Base-by-base conservation (phyloP, 2,113 vertebrate species). In the Meriones unguiculatus region DNA sequence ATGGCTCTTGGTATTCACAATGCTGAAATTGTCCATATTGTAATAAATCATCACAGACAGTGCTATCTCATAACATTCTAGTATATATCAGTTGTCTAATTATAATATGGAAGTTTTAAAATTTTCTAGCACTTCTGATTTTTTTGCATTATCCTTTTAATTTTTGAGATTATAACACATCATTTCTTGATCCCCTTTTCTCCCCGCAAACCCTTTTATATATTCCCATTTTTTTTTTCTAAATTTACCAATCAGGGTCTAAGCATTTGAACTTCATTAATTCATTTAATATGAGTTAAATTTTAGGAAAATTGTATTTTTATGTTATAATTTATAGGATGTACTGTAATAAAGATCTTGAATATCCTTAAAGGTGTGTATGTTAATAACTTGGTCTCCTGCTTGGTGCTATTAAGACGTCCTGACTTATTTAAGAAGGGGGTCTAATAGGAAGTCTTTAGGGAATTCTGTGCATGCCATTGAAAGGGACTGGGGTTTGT, bases 171-270 rank as follows among this genome's bases (percentile, higher is more conserved):
- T 82, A 38, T 82, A 38, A 38, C 62, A 14, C n/a, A 25, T 82
- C 35, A 62, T 25, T 82, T 82, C n/a, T 38, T 82, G 54, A 20
- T 28, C 15, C 2, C 24, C 11, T 82, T 59, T 82, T 7, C 57
- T 38, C 7, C 10, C n/a, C 28, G 6, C 57, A 38, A 82, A 38
- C 46, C 46, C 46, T 46, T 46, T 46, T 46, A 46, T 46, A 46
- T 46, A 46, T 46, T 5, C 46, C 46, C 46, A 46, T 46, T 46
- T 46, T 46, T 46, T 46, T 46, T 46, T 46, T 46, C 64, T 76
- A 85, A 91, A 77, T 89, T 92, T 96, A 8, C 57, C 30, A 69
- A 92, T 85, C 24, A 22, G 15, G n/a, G 64, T 54, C 38, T 82
- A 87, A 54, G 11, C 18, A 62, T 52, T n/a, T 75, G 14, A 76